phyloP scores from a whole-genome alignment of 2,797 vertebrate genomes.

The Amblyopsis hoosieri region DNA sequence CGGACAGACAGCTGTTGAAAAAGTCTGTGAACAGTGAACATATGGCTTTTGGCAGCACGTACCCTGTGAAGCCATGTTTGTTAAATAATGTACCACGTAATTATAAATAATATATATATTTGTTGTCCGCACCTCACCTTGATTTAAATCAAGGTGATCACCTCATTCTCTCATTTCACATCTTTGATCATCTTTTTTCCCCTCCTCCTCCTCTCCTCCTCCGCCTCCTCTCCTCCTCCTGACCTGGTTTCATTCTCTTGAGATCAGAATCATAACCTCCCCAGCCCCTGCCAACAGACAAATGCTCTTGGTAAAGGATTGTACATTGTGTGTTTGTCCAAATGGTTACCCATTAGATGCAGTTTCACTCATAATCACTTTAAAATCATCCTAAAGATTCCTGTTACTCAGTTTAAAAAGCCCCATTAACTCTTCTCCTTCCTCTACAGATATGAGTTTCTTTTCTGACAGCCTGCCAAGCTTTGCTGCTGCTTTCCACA shows the following conservation, averaged over 20 bases:
- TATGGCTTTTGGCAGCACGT: conserved; percentile 23
- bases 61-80: conserved; percentile 36
- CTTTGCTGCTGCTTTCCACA: conserved; percentile 19
- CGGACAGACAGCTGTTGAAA: conserved; percentile 3
- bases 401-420: conserved; percentile 27
- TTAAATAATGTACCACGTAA: conserved; percentile 55
- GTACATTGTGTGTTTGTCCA: too few relatives aligned
- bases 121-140: conserved; percentile 23
- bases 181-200: conserved; percentile 14
- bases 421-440: conserved; percentile 14
- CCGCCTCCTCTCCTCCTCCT: neutral
- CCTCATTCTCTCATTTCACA: conserved; percentile 21
- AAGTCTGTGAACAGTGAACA: conserved; percentile 22
- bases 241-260: conserved; percentile 27
- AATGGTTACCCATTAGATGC: too few relatives aligned
- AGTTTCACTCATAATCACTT: too few relatives aligned
- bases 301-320: too few relatives aligned
- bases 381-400: neutral
- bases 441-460: conserved; percentile 38
- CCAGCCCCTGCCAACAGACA: too few relatives aligned
- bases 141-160: conserved; percentile 26
- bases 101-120: conserved; percentile 51
- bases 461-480: conserved; percentile 25
- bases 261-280: conserved; percentile 2
- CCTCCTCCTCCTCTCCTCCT: conserved; percentile 11